Conservation (phyloP, 2,888 invertebrate genomes). For the Heteromurus nitidus region DNA sequence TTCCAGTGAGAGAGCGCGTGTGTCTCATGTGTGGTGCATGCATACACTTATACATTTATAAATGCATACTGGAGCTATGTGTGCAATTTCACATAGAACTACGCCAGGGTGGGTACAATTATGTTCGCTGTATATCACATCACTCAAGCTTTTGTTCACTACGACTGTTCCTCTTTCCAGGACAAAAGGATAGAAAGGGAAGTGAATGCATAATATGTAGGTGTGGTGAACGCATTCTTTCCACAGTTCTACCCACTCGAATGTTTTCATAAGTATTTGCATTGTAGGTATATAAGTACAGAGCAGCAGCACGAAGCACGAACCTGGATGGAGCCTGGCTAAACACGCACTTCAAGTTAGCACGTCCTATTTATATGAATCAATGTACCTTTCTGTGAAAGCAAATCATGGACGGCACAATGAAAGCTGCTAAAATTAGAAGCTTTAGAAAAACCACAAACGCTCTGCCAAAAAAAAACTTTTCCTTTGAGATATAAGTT, state of each 20-base stretch:
- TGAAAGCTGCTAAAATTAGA: constrained; percentile 5
- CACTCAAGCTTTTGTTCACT: constrained; percentile 1
- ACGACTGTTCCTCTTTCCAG: constrained; percentile 11
- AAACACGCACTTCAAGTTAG: no score
- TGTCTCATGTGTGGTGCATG: no score
- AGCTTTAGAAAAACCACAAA: constrained; percentile 56
- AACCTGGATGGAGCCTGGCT: no score
- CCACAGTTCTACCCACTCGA: constrained; percentile 5
- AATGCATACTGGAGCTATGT: no score
- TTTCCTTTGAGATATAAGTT: constrained; percentile 56
- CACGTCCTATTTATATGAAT: no score
- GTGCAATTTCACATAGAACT: no score
- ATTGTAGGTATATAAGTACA: background rate
- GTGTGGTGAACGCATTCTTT: constrained; percentile 58
- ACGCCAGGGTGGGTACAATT: no score
- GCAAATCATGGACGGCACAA: background rate
- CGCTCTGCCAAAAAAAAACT: constrained; percentile 50
- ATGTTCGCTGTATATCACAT: background rate
- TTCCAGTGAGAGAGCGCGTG: no score
- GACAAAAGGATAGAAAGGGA: constrained; percentile 16
- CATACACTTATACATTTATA: no score
- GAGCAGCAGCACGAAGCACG: no score
- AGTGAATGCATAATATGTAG: constrained; percentile 38
- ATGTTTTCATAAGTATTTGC: background rate
- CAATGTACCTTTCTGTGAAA: no score